Base-by-base conservation (phyloP, 1,140 invertebrate genomes). In the Pogonus chalceus region DNA sequence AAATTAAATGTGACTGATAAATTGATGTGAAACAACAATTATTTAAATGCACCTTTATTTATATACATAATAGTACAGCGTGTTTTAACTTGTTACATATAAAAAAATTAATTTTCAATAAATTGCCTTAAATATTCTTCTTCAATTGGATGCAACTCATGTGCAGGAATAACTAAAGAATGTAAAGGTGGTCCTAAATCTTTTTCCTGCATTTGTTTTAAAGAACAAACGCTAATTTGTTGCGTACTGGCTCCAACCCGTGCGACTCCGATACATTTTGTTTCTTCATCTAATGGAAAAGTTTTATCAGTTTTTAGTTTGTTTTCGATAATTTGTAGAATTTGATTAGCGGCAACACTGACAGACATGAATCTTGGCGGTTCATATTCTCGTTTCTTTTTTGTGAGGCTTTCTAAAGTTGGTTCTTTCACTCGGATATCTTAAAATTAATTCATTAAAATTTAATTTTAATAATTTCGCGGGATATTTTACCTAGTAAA, bases 361-460 rank as follows among this genome's bases (percentile, higher is more conserved):
- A 90, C 90, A 16, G 79, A 85, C 92, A 98, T 96, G 69, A 93
- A 98, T 58, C 85, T 79, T 2, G 96, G 89, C 14, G 95, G 90
- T 79, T 97, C 90, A 70, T 92, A 99, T 61, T 90, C 85, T 59
- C 85, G 85, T 58, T 87, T 84, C 65, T 90, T 92, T 68, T 85
- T 93, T 62, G 87, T 87, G 55, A 99, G 70, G 69, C 92, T 96
- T 71, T 98, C 94, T 56, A 92, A 76, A 35, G 92, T 94, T 61
- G 95, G 94, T 73, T 99, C 96, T 74, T 98, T 98, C 0, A 98
- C 89, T 82, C 97, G 96, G 54, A 99, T 98, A 77, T 99, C 96
- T 78, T 60, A 26, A n/a, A 7, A n/a, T 46, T 14, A 7, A 46
- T 16, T 7, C 4, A 16, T 46, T 46, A n/a, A 14, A 46, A 46